These are phyloP conservation scores for Zaprionus obscuricornis DNA, from an alignment of 2,888 invertebrate genomes.

Conservation along the genomic window DNA sequence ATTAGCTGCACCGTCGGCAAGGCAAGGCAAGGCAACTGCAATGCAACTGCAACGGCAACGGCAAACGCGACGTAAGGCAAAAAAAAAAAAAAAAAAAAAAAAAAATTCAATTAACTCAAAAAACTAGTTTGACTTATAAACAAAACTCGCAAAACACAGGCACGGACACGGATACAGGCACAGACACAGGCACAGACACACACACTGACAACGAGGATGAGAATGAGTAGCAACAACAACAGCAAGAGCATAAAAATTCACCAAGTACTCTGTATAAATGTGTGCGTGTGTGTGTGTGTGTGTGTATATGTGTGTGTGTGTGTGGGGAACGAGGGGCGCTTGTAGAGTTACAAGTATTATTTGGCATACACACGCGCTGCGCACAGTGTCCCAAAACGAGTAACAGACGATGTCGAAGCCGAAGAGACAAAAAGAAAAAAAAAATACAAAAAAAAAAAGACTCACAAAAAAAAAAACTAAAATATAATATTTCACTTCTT, in stretches of 20 bases:
- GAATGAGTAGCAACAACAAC: background rate
- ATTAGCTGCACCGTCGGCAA: conserved; percentile 53
- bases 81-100: conserved; percentile 15
- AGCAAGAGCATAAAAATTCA: background rate
- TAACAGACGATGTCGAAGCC: too few relatives aligned
- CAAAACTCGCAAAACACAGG: conserved; percentile 56
- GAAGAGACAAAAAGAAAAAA: background rate
- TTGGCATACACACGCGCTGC: conserved; percentile 8
- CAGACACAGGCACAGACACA: too few relatives aligned
- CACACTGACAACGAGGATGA: too few relatives aligned
- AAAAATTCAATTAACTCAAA: conserved; percentile 65
- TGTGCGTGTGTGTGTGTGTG: conserved; percentile 2
- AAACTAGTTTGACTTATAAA: conserved; percentile 73
- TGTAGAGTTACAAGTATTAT: conserved; percentile 9
- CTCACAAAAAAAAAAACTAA: conserved; percentile 36
- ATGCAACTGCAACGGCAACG: conserved; percentile 13
- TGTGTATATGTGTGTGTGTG: background rate
- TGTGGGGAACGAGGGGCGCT: background rate
- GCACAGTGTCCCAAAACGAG: too few relatives aligned
- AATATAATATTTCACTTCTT: conserved; percentile 64
- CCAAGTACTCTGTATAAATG: too few relatives aligned
- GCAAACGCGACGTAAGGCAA: conserved; percentile 2
- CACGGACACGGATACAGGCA: conserved; percentile 1
- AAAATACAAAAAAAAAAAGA: conserved; percentile 4
- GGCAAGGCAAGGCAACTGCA: conserved; percentile 12